A percentile compares a stretch with the other conserved stretches of the same genome.
Conservation (phyloP, 2,113 vertebrate genomes). For the Probosciger aterrimus region DNA sequence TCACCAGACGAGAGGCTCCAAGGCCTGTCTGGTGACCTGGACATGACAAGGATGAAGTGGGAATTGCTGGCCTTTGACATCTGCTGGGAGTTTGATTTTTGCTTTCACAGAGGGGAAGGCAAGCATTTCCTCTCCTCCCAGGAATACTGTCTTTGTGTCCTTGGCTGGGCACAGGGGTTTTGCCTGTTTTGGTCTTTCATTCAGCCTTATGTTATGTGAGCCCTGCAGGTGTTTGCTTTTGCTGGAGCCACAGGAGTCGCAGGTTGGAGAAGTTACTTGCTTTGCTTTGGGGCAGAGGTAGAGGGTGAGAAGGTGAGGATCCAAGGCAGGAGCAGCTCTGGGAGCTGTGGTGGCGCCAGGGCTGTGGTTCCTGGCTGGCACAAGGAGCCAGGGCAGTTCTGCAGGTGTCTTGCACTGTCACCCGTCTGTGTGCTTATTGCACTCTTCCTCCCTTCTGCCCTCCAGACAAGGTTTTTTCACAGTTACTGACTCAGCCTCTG, state of each 20-base stretch:
- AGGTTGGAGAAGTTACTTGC: not conserved
- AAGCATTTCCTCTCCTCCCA: not conserved
- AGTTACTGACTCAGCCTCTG: constrained; percentile 4
- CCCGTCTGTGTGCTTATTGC: not conserved
- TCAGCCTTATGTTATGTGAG: not conserved
- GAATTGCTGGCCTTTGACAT: not conserved
- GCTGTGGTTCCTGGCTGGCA: accelerated
- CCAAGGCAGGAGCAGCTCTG: not conserved
- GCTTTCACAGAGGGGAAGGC: not conserved
- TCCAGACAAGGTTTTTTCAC: not conserved
- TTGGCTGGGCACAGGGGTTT: not conserved
- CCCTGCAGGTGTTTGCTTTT: not conserved
- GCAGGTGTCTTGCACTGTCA: not conserved
- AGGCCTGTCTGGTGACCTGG: not conserved
- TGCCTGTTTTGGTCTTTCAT: not conserved
- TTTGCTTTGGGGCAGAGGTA: not conserved
- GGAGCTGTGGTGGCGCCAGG: accelerated
- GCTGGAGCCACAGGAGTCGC: not conserved
- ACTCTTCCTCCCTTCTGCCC: not conserved
- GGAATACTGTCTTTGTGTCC: not conserved
- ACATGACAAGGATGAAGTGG: not conserved
- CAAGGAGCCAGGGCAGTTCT: not conserved
- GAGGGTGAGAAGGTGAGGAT: not conserved
- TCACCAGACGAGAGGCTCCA: not conserved
- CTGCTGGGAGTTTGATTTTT: not conserved